Percentiles rank a stretch among this genome's conserved stretches.
phyloP scores from a whole-genome alignment of 2,888 invertebrate genomes.

The Ctena decussata region DNA sequence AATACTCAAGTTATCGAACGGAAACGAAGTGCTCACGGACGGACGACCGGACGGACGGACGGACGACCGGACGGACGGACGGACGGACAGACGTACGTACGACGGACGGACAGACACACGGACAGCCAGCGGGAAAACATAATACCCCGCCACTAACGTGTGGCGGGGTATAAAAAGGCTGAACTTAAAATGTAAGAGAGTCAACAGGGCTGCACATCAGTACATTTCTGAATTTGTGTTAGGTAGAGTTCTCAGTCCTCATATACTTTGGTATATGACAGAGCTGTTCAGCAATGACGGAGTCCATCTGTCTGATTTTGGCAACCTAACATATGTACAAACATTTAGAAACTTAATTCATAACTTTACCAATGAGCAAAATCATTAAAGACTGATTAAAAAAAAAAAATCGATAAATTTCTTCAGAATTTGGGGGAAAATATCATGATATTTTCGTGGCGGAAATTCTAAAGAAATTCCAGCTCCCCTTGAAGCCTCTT shows the following conservation, averaged over 20 bases:
- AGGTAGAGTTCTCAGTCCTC: not conserved
- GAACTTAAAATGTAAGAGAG: not conserved
- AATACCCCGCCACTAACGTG: no score
- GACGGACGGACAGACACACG: no score
- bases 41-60: no score
- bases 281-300: slow-evolving; percentile 1
- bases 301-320: not conserved
- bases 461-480: not conserved
- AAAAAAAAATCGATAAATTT: not conserved
- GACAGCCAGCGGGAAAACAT: no score
- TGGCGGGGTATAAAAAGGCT: not conserved
- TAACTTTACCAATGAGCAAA: not conserved
- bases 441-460: not conserved
- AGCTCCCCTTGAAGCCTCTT: not conserved
- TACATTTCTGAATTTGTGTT: not conserved
- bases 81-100: no score
- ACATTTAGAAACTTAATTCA: not conserved
- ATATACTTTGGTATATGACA: not conserved
- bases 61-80: no score
- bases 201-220: not conserved
- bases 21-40: no score
- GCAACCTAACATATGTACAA: not conserved
- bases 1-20: no score
- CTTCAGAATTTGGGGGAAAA: slow-evolving; percentile 1
- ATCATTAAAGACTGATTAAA: not conserved